phyloP scores from a whole-genome alignment of 2,113 vertebrate genomes.

The Corvus cornix region DNA sequence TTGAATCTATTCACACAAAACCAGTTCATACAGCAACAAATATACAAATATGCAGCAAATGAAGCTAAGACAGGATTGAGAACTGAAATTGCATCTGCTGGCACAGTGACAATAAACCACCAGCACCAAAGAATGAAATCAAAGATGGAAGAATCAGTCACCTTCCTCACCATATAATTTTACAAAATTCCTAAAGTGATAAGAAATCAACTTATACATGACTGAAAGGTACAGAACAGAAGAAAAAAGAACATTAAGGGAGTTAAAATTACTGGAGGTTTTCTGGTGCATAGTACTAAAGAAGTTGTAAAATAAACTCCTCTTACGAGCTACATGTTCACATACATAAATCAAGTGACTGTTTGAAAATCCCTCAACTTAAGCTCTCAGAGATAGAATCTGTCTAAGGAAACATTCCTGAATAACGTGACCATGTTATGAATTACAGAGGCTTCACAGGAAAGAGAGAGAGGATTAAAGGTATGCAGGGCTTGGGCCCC shows the following conservation, averaged over 20 bases:
- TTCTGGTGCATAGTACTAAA: background rate
- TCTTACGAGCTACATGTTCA: slow-evolving; percentile 23
- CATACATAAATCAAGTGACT: slow-evolving; percentile 46
- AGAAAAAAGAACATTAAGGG: background rate
- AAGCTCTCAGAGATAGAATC: slow-evolving; percentile 62
- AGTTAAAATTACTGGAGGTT: background rate
- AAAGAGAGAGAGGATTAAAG: slow-evolving; percentile 26
- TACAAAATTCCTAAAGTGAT: background rate
- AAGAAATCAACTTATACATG: background rate
- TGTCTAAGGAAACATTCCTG: slow-evolving; percentile 45
- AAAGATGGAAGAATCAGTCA: background rate
- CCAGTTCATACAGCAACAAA: background rate
- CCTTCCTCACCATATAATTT: background rate
- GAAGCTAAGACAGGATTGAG: background rate
- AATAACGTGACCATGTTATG: slow-evolving; percentile 54
- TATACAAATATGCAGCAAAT: background rate
- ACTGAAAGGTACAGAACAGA: background rate
- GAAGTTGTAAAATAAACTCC: slow-evolving; percentile 52
- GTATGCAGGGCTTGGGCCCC: background rate
- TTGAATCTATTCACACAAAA: background rate
- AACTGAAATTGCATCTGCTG: slow-evolving; percentile 28
- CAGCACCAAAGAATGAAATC: background rate
- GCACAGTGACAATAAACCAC: background rate
- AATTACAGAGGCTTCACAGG: slow-evolving; percentile 32
- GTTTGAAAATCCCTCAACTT: slow-evolving; percentile 67